Evolutionary conservation across 2,113 vertebrate species (phyloP), one percentile per base, ranked within the genome.

Genomic region (Elachura formosa): DNA sequence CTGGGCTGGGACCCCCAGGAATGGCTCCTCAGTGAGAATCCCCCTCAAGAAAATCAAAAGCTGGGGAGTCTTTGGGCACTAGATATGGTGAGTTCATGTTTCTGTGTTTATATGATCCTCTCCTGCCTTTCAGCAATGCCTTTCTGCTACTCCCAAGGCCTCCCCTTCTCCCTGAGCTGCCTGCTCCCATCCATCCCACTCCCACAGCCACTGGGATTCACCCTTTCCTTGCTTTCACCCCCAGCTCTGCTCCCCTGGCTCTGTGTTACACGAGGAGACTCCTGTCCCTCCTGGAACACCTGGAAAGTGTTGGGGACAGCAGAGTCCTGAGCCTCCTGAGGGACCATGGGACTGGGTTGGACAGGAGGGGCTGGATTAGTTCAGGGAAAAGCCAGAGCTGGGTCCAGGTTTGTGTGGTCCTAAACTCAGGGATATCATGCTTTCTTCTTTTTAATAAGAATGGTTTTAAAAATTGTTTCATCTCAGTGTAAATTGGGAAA

Each of bases 321-420:
- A 66, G 18, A 67, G 7, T n/a, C 55, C 48, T 86, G 61, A 83
- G 26, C 11, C 19, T 74, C 51, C 72, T 1, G 3, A 56, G 56
- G 2, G 1, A 36, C 26, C 24, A 6, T 0, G 0, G 55, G 36
- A 3, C 7, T 46, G 41, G 10, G 38, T 17, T 71, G 28, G 43
- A 13, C 52, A 14, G 0, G 21, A 90, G 61, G 29, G n/a, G 24
- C 68, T 58, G 40, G 25, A 24, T 72, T 19, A 46, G 23, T 40
- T 64, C 41, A 33, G 54, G 36, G 26, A 61, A 61, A 84, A 94
- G 49, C 33, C 89, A 68, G 45, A 59, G 64, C 36, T 77, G 55
- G n/a, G 21, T 43, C 41, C 19, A n/a, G 24, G 22, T 49, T 71
- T 45, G 16, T 20, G 38, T 31, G 16, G 14, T 36, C 31, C 36